phyloP scores from a whole-genome alignment of 2,113 vertebrate genomes.

The Myrmecophaga tridactyla region DNA sequence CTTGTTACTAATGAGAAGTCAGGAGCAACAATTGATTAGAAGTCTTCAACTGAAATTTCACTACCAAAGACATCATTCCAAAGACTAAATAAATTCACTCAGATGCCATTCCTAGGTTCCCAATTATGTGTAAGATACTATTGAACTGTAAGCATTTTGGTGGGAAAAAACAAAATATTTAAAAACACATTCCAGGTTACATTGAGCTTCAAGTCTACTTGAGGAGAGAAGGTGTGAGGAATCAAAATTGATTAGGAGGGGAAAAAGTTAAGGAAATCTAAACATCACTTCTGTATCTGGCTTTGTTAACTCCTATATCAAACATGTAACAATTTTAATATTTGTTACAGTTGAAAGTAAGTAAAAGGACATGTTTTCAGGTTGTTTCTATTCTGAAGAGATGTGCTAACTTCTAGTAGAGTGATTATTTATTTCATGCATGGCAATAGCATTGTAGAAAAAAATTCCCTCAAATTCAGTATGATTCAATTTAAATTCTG shows the following conservation, averaged over 20 bases:
- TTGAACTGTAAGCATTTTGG: neutral
- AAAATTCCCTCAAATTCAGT: neutral
- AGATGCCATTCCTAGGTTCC: neutral
- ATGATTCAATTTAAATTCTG: slow-evolving; percentile 18
- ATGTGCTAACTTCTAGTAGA: neutral
- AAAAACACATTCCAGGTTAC: neutral
- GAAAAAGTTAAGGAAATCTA: neutral
- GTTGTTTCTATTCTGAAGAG: neutral
- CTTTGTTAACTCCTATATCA: neutral
- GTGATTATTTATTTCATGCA: neutral
- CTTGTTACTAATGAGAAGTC: neutral
- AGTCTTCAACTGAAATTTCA: neutral
- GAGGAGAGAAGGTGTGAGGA: neutral
- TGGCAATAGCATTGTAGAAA: neutral
- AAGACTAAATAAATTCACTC: slow-evolving; percentile 65
- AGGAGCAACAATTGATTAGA: neutral
- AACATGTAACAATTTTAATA: neutral
- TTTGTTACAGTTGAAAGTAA: neutral
- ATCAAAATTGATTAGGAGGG: neutral
- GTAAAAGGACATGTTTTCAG: neutral
- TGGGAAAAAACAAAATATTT: slow-evolving; percentile 8
- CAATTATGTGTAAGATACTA: neutral
- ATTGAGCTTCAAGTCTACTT: neutral
- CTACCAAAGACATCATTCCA: neutral
- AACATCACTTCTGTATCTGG: neutral